Conservation (phyloP, 1,140 invertebrate species). For the Brachionus rotundiformis region DNA sequence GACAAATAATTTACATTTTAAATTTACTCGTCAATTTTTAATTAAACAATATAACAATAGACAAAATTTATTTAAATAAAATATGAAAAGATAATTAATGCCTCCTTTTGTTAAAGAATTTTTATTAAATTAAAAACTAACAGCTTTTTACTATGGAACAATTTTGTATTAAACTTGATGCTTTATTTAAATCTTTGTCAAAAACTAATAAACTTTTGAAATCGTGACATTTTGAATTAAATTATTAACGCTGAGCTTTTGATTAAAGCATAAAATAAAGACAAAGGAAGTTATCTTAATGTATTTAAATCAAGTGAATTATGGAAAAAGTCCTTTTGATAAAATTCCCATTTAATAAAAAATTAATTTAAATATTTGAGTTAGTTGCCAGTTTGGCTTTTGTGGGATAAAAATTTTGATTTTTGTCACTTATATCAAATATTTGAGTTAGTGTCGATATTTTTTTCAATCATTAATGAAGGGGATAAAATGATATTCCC, state of each 20-base stretch:
- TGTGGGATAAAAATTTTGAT: not conserved
- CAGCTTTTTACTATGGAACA: not conserved
- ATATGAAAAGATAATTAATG: constrained; percentile 41
- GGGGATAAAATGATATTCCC: not conserved
- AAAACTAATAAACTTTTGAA: constrained; percentile 19
- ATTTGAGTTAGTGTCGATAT: constrained; percentile 2
- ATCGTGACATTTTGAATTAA: constrained; percentile 37
- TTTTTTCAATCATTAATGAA: not conserved
- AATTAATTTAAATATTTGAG: not conserved
- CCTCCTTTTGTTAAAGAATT: not conserved
- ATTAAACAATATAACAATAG: constrained; percentile 41
- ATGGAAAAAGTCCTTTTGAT: not conserved
- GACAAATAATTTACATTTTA: constrained; percentile 30
- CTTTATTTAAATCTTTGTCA: constrained; percentile 5
- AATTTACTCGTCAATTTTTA: not conserved
- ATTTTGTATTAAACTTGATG: not conserved
- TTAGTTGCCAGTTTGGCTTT: not conserved
- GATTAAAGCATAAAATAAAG: constrained; percentile 17
- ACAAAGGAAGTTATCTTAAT: constrained; percentile 26
- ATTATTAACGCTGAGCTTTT: not conserved
- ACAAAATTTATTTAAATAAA: constrained; percentile 16
- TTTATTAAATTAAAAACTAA: constrained; percentile 38
- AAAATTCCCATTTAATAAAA: not conserved
- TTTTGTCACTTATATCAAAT: constrained; percentile 5
- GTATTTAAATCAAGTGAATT: constrained; percentile 19